Base-by-base conservation (phyloP, 1,140 invertebrate species). In the Homalodisca vitripennis region DNA sequence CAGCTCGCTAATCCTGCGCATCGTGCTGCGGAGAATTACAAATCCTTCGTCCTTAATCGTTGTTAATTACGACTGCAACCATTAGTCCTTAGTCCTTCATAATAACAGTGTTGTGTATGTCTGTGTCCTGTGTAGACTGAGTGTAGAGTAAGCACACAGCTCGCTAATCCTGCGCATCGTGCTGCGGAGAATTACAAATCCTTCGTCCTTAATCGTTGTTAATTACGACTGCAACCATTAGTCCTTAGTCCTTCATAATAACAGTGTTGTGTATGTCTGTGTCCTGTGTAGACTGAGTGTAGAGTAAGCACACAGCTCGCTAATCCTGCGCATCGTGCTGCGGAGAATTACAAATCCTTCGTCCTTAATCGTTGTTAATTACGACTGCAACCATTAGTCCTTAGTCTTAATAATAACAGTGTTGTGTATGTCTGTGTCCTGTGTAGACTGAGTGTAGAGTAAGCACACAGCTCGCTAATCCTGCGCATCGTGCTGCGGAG, bases 331-430 rank as follows among this genome's bases (percentile, higher is more conserved):
- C 22, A 51, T 60, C 14, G n/a, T 29, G 24, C 55, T 60, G 55
- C 55, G n/a, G 55, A 60, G 55, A 26, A 60, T 60, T 60, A 60
- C 22, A 60, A 60, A 30, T 60, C 55, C 55, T 29, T 60, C 22
- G 55, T 29, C 55, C 55, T 60, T 60, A 60, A 60, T 60, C 55
- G 27, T 30, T 60, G 55, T 60, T 60, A 60, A 60, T 60, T 60
- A 26, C 3, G 1, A 26, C 55, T 60, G 55, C 55, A 27, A 60
- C 55, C 26, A 60, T 60, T 60, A 60, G 14, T 60, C 26, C 55
- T 60, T n/a, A n/a, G n/a, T n/a, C n/a, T n/a, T 60, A 14, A 27
- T 14, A 27, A 60, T 24, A 26, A 60, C 22, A 30, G 34, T n/a
- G n/a, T n/a, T n/a, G n/a, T n/a, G n/a, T n/a, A n/a, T n/a, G n/a